Base-by-base conservation (phyloP, 2,888 invertebrate species). In the Oscheius myriophilus region DNA sequence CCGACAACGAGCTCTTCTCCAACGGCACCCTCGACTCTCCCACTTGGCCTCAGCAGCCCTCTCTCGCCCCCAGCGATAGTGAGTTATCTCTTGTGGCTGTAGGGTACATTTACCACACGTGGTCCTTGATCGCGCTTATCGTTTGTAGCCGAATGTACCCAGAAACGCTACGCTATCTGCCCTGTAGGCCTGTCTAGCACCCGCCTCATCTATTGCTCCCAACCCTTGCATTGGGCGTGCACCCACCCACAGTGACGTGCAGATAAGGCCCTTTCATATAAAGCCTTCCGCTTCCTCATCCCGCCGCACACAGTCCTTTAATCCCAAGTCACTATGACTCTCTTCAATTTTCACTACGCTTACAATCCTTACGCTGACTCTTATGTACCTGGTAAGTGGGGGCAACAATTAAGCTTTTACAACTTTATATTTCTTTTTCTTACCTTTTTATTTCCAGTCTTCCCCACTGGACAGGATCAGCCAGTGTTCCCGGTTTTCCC, bases 311-410 rank as follows among this genome's bases (percentile, higher is more conserved):
- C 33, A 54, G 26, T 26, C 14, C 23, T 49, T 49, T 18, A 18
- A 49, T 21, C 42, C 43, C n/a, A 42, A 46, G 4, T 33, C 33
- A 33, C 23, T 2, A 61, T 46, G 33, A 61, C 61, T n/a, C 46
- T 26, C 33, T 2, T 21, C 16, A 18, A 46, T 49, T 61, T 49
- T 16, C 61, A 46, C n/a, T 49, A 49, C 26, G 49, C 61, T 49
- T 61, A 61, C 39, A 61, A 61, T 21, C 61, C 61, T 18, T 61
- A 61, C 26, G 46, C 61, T n/a, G 61, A 61, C 39, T 49, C 25
- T 39, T 61, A 61, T 39, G 49, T 61, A 14, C 45, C 58, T 46
- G 61, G 61, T 61, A 33, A 61, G 26, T 54, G 26, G 26, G n/a
- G 18, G n/a, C n/a, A 18, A 18, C 23, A 23, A 49, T 3, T 11